Evolutionary conservation across 2,888 invertebrate genomes (phyloP).

Genomic region (Dusona sp.): DNA sequence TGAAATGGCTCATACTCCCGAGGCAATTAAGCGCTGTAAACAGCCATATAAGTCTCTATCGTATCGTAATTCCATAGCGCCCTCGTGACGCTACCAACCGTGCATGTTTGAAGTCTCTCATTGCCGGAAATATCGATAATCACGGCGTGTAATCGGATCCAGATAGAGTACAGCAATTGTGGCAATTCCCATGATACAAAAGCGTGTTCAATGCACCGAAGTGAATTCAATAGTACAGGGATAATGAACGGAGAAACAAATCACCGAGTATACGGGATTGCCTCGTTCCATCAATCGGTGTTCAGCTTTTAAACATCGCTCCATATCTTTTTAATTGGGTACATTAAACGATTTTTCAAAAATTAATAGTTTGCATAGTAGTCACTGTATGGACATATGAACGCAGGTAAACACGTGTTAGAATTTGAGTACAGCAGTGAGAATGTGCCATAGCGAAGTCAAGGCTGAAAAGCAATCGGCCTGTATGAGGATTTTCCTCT

Average conservation of each 20-base stretch:
- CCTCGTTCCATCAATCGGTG: background rate
- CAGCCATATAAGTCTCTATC: constrained; percentile 17
- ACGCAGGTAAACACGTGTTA: background rate
- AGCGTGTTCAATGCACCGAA: constrained; percentile 23
- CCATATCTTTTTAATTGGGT: background rate
- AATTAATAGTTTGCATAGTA: background rate
- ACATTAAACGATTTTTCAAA: background rate
- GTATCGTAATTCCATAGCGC: constrained; percentile 15
- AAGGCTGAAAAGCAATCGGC: constrained; percentile 50
- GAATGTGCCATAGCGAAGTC: constrained; percentile 10
- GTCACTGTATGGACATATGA: background rate
- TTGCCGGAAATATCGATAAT: constrained; percentile 55
- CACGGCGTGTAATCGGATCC: constrained; percentile 26
- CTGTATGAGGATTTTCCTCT: constrained; percentile 51
- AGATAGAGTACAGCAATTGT: background rate
- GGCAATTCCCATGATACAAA: constrained; percentile 6
- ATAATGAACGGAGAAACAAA: constrained; percentile 34
- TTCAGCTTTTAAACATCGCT: background rate
- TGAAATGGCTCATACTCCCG: constrained; percentile 12
- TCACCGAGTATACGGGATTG: background rate
- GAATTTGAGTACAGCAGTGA: background rate
- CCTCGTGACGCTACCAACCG: constrained; percentile 16
- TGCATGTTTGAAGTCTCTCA: constrained; percentile 10
- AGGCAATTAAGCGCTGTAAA: constrained; percentile 26
- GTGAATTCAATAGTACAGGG: constrained; percentile 32